Base-by-base conservation (phyloP, 2,888 invertebrate species). In the Melinopterus prodromus region DNA sequence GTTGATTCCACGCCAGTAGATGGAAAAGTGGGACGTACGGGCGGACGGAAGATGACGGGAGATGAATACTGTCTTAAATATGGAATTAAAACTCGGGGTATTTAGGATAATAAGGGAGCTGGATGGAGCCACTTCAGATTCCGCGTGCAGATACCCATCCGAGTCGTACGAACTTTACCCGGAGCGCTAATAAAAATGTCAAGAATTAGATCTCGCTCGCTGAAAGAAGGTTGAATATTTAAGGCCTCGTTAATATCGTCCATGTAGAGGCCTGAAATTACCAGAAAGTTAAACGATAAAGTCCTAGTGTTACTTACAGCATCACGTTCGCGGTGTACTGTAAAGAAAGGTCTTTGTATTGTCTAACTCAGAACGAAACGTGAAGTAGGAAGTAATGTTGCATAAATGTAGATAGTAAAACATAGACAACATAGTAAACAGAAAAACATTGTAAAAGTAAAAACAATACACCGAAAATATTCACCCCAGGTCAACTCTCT, bases 61-160 rank as follows among this genome's bases (percentile, higher is more conserved):
- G 53, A 53, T 53, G 53, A 9, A 53, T 53, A 53, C 53, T 12
- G 53, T 53, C 53, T 53, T 53, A 53, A 53, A 53, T 53, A 53
- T 53, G 5, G 53, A 53, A 53, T 53, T 53, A 53, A 53, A 53
- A 53, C 53, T 12, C 53, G 53, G 53, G 9, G 12, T 53, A 53
- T 53, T 53, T 53, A 53, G 53, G 53, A 53, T 53, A 53, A 53
- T 53, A 53, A 53, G 53, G 53, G 53, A 53, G 53, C 53, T 53
- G 53, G 53, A 53, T 12, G 53, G 53, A 4, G 53, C 12, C 53
- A 53, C 5, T 53, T 53, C 53, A 53, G 53, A 53, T 53, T 53
- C 53, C 7, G 53, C 7, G 53, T 53, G 53, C 53, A 53, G 53
- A 53, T 53, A 53, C 53, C 9, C 53, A 53, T 53, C 53, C 9